Evolutionary conservation across 2,888 invertebrate genomes (phyloP).

Genomic region (Parapristionchus giblindavisi): DNA sequence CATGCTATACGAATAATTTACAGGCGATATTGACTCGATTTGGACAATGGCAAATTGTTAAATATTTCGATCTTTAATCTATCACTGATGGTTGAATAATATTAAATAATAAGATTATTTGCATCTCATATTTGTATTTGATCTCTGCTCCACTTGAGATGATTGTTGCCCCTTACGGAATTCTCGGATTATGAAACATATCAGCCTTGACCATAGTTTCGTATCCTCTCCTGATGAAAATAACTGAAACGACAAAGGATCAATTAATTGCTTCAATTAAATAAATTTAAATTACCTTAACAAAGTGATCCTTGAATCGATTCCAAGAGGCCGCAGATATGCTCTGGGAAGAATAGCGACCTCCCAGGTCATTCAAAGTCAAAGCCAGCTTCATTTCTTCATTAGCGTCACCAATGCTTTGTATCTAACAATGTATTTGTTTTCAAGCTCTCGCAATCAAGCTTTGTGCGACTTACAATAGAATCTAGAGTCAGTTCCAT

Average conservation of each 20-base stretch:
- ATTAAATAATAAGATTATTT: no score
- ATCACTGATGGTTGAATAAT: no score
- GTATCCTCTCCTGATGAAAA: conserved; percentile 22
- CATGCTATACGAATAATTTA: no score
- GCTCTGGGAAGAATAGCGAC: neutral
- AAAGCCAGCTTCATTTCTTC: neutral
- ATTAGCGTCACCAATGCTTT: conserved; percentile 13
- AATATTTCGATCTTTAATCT: no score
- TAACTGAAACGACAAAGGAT: no score
- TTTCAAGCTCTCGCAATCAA: neutral
- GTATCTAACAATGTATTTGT: neutral
- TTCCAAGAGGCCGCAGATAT: conserved; percentile 12
- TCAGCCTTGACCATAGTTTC: conserved; percentile 20
- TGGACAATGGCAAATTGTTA: no score
- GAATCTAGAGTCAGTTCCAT: neutral
- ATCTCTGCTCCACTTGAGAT: neutral
- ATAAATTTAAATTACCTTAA: conserved; percentile 1
- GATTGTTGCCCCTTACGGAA: conserved; percentile 26
- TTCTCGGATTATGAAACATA: conserved; percentile 27
- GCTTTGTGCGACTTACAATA: neutral
- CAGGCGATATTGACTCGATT: no score
- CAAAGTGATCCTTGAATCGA: conserved; percentile 1
- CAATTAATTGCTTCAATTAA: neutral
- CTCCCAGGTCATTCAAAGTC: conserved; percentile 19
- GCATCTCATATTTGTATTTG: no score